Evolutionary conservation across 1,140 invertebrate genomes (phyloP).

Genomic region (Brachionus paranguensis): DNA sequence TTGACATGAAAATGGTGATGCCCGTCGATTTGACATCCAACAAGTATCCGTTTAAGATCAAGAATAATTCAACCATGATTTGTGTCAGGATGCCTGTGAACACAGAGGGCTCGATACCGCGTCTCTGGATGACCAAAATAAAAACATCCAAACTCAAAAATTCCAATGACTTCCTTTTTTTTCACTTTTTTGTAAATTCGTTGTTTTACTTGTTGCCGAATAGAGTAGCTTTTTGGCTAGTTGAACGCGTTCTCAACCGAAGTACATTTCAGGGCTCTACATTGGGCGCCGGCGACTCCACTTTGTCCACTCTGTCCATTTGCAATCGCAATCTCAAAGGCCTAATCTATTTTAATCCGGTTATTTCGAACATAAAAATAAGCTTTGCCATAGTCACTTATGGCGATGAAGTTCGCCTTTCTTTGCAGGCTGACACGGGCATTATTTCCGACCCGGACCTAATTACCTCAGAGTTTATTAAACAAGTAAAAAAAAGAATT

Average conservation of each 20-base stretch:
- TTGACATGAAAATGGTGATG: constrained; percentile 5
- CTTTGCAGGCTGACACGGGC: neutral
- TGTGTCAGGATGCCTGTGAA: neutral
- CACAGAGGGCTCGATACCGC: constrained; percentile 31
- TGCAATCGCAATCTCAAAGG: constrained; percentile 27
- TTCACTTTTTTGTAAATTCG: constrained; percentile 12
- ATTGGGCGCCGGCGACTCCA: constrained; percentile 1
- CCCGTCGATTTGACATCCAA: constrained; percentile 23
- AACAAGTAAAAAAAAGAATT: neutral
- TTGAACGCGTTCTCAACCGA: neutral
- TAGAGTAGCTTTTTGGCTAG: neutral
- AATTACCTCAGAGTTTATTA: constrained; percentile 10
- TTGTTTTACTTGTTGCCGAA: constrained; percentile 1
- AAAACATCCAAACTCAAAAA: constrained; percentile 27
- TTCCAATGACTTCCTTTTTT: neutral
- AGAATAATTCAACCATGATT: neutral
- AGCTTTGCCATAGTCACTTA: constrained; percentile 21
- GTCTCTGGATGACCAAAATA: constrained; percentile 23
- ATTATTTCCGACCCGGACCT: constrained; percentile 10
- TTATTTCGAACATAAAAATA: neutral
- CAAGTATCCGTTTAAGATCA: constrained; percentile 2
- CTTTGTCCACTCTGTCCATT: constrained; percentile 10
- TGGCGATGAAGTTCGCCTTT: constrained; percentile 20
- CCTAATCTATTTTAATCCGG: constrained; percentile 32
- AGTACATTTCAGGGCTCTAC: constrained; percentile 6